A percentile compares a stretch with the other conserved stretches of the same genome.
These are phyloP conservation scores for Actias luna DNA, from an alignment of 2,888 invertebrate genomes.

Conservation along the genomic window DNA sequence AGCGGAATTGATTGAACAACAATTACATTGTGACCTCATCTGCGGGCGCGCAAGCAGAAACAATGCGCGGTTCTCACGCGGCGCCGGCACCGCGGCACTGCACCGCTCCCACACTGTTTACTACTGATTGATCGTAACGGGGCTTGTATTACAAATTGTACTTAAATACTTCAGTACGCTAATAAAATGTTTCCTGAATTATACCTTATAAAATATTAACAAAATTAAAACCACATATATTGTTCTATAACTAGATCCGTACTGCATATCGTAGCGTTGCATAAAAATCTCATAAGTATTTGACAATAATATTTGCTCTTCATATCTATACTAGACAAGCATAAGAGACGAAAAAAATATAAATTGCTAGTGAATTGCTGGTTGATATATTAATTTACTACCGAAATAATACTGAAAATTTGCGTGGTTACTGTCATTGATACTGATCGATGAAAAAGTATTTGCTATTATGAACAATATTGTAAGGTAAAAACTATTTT, in stretches of 20 bases:
- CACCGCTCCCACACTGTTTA: conserved; percentile 63
- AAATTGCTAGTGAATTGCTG: too few species aligned
- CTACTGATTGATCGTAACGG: conserved; percentile 73
- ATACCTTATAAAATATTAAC: background rate
- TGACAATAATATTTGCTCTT: too few species aligned
- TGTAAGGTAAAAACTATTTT: too few species aligned
- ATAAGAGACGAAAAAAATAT: too few species aligned
- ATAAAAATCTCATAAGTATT: background rate
- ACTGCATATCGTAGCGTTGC: background rate
- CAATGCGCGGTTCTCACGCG: conserved; percentile 71
- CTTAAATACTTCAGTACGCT: conserved; percentile 29
- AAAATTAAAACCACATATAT: background rate
- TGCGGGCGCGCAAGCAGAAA: conserved; percentile 50
- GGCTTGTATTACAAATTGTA: conserved; percentile 44
- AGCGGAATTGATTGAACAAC: conserved; percentile 33
- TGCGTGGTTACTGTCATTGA: too few species aligned
- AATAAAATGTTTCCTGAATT: background rate
- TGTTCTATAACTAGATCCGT: background rate
- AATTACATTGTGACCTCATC: conserved; percentile 64
- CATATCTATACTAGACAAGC: too few species aligned
- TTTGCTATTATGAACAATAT: too few species aligned
- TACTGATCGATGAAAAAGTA: too few species aligned
- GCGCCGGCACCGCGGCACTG: conserved; percentile 33
- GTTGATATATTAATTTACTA: too few species aligned
- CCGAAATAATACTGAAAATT: too few species aligned